Conservation (phyloP, 2,797 vertebrate genomes). For the Tadarida brasiliensis region DNA sequence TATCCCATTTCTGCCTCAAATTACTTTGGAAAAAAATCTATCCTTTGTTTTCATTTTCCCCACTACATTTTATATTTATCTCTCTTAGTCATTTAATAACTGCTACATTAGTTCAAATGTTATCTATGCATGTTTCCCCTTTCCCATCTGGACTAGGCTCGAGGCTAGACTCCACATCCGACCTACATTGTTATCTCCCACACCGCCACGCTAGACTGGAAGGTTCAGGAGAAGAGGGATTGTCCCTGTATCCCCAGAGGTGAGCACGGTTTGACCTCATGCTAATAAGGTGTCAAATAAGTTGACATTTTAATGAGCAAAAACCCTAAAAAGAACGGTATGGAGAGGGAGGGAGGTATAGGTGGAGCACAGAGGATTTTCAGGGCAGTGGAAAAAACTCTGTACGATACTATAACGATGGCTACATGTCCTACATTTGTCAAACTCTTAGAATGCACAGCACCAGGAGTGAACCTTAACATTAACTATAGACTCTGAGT, state of each 20-base stretch:
- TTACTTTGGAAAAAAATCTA: slow-evolving; percentile 21
- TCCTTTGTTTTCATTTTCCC: slow-evolving; percentile 14
- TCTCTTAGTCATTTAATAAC: slow-evolving; percentile 21
- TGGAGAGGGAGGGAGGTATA: background rate
- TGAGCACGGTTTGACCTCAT: background rate
- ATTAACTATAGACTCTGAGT: background rate
- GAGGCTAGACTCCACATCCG: background rate
- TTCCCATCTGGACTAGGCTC: background rate
- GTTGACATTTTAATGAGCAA: background rate
- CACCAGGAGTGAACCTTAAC: background rate
- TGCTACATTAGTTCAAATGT: background rate
- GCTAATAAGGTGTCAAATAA: background rate
- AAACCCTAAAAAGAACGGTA: background rate
- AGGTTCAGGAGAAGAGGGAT: background rate
- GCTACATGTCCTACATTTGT: background rate
- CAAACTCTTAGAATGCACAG: background rate
- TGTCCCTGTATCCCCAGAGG: background rate
- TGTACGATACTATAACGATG: background rate
- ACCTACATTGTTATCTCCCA: background rate
- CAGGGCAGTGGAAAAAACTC: background rate
- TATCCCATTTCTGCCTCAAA: background rate
- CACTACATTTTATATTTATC: background rate
- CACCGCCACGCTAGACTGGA: background rate
- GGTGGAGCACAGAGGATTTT: background rate
- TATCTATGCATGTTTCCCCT: background rate